Evolutionary conservation across 2,113 vertebrate species (phyloP).

Genomic region (Cyphomyrus plagiostoma): DNA sequence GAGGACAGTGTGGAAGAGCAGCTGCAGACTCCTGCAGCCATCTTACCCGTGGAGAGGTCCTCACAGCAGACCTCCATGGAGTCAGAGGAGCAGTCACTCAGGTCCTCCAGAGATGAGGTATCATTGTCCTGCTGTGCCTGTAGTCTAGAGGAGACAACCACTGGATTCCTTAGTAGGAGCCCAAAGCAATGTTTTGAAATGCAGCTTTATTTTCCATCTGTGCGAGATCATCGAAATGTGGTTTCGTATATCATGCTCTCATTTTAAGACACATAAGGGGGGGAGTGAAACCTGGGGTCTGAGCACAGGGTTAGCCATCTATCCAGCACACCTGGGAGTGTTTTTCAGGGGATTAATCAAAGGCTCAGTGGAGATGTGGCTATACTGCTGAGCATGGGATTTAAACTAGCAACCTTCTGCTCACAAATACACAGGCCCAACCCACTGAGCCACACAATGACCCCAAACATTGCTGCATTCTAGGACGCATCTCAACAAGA

Average conservation of each 20-base stretch:
- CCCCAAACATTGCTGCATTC: background rate
- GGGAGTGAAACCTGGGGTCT: background rate
- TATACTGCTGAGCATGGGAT: background rate
- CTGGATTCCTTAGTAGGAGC: background rate
- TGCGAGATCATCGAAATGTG: background rate
- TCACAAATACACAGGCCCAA: background rate
- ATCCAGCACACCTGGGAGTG: background rate
- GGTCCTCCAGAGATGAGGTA: conserved; percentile 50
- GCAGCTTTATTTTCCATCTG: background rate
- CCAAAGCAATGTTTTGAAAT: background rate
- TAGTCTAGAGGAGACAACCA: conserved; percentile 36
- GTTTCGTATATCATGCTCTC: background rate
- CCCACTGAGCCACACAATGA: background rate
- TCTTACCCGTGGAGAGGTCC: conserved; percentile 53
- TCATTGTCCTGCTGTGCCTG: conserved; percentile 39
- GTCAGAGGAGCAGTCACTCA: conserved; percentile 65
- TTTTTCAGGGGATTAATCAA: background rate
- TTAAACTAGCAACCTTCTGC: background rate
- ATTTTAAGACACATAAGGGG: background rate
- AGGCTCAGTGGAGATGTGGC: background rate
- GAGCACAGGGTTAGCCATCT: background rate
- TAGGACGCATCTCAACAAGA: background rate
- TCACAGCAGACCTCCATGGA: conserved; percentile 66
- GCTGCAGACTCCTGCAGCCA: background rate
- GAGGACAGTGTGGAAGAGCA: background rate